Evolutionary conservation across 2,797 vertebrate species (phyloP).

Genomic region (Lepilemur ruficaudatus): DNA sequence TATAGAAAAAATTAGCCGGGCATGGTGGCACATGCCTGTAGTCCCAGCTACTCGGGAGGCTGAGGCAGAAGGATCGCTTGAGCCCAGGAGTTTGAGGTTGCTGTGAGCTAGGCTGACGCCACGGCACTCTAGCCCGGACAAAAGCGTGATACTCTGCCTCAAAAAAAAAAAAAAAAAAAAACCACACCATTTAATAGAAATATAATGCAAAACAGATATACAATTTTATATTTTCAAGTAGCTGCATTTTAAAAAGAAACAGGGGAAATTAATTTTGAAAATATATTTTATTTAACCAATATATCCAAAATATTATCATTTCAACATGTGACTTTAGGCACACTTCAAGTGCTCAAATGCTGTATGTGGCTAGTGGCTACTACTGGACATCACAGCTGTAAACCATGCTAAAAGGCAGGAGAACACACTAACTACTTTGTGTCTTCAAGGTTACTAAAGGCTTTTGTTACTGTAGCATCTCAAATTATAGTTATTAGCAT

Average conservation of each 20-base stretch:
- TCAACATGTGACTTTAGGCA: slow-evolving; percentile 31
- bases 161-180: background rate
- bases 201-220: slow-evolving; percentile 13
- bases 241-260: slow-evolving; percentile 18
- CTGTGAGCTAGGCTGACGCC: no score
- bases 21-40: no score
- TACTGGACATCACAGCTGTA: background rate
- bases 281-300: slow-evolving; percentile 54
- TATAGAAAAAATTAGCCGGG: no score
- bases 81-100: no score
- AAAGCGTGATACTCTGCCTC: no score
- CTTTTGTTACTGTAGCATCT: slow-evolving; percentile 28
- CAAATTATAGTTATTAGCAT: background rate
- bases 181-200: slow-evolving; percentile 2
- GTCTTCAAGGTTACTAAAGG: background rate
- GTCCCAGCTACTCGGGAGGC: no score
- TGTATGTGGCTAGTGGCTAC: background rate
- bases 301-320: slow-evolving; percentile 53
- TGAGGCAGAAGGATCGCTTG: no score
- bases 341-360: slow-evolving; percentile 41
- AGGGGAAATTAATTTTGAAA: slow-evolving; percentile 40
- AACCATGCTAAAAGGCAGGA: background rate
- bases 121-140: no score
- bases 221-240: slow-evolving; percentile 25
- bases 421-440: background rate